Base-by-base conservation (phyloP, 2,113 vertebrate genomes). In the Gobius niger region DNA sequence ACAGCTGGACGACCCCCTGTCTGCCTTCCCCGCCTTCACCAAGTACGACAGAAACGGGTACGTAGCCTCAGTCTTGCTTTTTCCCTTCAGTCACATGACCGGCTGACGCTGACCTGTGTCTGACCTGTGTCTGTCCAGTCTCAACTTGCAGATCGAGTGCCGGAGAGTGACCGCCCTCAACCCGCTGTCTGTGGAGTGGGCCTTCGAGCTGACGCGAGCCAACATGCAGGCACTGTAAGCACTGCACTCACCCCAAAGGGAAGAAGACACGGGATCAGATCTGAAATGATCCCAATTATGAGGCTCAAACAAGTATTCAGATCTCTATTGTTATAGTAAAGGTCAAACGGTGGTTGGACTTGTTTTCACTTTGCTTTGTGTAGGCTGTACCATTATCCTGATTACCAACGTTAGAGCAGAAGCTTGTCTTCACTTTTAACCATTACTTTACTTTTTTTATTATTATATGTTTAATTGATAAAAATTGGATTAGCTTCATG, bases 161-260 rank as follows among this genome's bases (percentile, higher is more conserved):
- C 93, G 93, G 75, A 90, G 94, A 0, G 95, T 93, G 49, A 89
- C 95, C 0, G 81, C 93, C 14, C 90, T 98, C 88, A 94, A 95
- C 34, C 92, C 93, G 0, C 85, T 93, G 74, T 95, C 94, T 0
- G 90, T 98, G 65, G 95, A 97, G 51, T 98, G 96, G 97, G 96
- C 96, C 59, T 97, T 96, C n/a, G 95, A 96, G 74, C 92, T 98
- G 71, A 98, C 96, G 84, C 95, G 95, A 88, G 92, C 91, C 80
- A 98, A 98, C 92, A 98, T 98, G 96, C 96, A 96, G 85, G 86
- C 91, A 0, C 91, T 98, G 96, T 97, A 93, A 95, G 96, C 13
- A 15, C 24, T 6, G 10, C 18, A 10, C 13, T 49, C 47, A 49
- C 3, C 3, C 14, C 13, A 1, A 24, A 24, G 24, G 24, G 24